These are phyloP conservation scores for Enteromius mattozi DNA, from an alignment of 2,797 vertebrate species.

Conservation along the genomic window DNA sequence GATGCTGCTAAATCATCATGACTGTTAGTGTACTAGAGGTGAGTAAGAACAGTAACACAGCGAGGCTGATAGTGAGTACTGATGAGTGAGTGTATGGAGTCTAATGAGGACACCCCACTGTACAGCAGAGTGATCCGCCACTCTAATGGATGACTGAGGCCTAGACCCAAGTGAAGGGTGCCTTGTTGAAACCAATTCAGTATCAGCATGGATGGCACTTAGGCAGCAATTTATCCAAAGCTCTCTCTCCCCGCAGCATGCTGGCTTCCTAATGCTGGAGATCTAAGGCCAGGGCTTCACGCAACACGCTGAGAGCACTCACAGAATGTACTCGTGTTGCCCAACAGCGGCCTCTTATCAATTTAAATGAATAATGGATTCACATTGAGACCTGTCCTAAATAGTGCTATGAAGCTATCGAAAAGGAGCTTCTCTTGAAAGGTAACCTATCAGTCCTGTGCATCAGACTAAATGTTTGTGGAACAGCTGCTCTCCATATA, in stretches of 20 bases:
- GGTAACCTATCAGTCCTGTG: background rate
- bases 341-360: conserved; percentile 57
- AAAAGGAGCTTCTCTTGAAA: conserved; percentile 22
- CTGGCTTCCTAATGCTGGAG: conserved; percentile 29
- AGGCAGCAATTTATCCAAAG: conserved; percentile 44
- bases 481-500: conserved; percentile 5
- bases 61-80: conserved; percentile 25
- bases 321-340: conserved; percentile 47
- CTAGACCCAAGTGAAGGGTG: conserved; percentile 55
- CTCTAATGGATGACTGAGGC: conserved; percentile 60
- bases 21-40: conserved; percentile 34
- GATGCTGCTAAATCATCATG: conserved; percentile 32
- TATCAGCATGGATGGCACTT: conserved; percentile 55
- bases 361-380: conserved; percentile 49
- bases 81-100: conserved; percentile 45
- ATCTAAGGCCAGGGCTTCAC: conserved; percentile 53
- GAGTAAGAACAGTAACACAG: conserved; percentile 34
- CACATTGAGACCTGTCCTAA: conserved; percentile 13
- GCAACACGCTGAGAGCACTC: conserved; percentile 49
- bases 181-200: conserved; percentile 64
- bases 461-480: background rate
- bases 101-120: conserved; percentile 46
- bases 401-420: conserved; percentile 15
- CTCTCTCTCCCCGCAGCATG: conserved; percentile 38
- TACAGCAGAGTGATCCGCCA: conserved; percentile 42